Base-by-base conservation (phyloP, 2,797 vertebrate species). In the Eupleurogrammus muticus region DNA sequence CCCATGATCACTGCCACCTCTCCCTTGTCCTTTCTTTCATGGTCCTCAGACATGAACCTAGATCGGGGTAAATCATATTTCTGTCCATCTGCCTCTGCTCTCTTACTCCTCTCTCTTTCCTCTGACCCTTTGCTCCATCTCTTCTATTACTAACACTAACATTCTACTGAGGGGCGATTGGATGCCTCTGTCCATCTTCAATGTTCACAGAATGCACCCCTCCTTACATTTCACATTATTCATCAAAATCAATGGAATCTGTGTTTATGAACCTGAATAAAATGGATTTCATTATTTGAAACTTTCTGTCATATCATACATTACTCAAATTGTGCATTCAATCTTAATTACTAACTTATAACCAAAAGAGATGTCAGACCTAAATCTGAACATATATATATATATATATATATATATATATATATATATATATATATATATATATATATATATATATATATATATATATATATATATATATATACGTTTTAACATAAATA, bases 51-150 rank as follows among this genome's bases (percentile, higher is more conserved):
- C 94, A 94, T 96, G 96, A 96, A 95, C 93, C 93, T 94, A 94
- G 94, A 96, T 90, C 95, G 95, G 93, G 96, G 96, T 97, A 98
- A 98, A 97, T 96, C 92, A 94, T 92, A 76, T 86, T 89, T 90
- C 89, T 85, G 63, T 93, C 88, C 76, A 89, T 91, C 82, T 79
- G 77, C 75, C 70, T 88, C 82, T 83, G 77, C 58, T 61, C 73
- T 80, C 78, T 77, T 55, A 63, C 67, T 58, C 51, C 50, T 87
- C 81, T 77, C 1, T 79, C 69, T 83, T 64, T 83, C 69, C 65
- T 32, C 73, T 84, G 82, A 81, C 81, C 59, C 83, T 74, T 85
- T 21, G 77, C 73, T 82, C 77, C 75, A 75, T 87, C 83, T 71
- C 73, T 78, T 80, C 80, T 64, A 51, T 57, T 70, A 76, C 63